Percentiles rank a stretch among this genome's conserved stretches.
Conservation (phyloP, 2,888 invertebrate species). For the Rhingia rostrata region DNA sequence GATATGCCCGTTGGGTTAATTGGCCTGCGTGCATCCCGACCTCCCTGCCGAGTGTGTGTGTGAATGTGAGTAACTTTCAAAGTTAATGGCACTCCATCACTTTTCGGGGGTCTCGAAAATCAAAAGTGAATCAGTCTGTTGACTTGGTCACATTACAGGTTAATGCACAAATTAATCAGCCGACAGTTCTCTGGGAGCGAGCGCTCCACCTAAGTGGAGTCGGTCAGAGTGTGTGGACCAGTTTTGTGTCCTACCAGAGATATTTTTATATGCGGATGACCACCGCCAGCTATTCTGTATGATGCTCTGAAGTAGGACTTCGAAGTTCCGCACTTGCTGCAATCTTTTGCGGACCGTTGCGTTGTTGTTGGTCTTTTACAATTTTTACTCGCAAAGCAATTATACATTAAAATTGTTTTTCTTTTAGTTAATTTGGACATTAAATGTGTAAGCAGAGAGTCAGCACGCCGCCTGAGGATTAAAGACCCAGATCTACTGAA, state of each 20-base stretch:
- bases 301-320: background rate
- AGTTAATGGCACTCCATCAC: constrained; percentile 74
- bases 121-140: constrained; percentile 75
- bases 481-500: constrained; percentile 59
- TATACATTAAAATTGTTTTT: constrained; percentile 71
- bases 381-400: constrained; percentile 61
- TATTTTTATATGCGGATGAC: constrained; percentile 9
- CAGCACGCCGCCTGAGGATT: constrained; percentile 51
- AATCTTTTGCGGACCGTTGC: constrained; percentile 4
- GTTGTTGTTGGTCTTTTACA: background rate
- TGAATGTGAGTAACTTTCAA: constrained; percentile 65
- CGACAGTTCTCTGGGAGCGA: constrained; percentile 47
- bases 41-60: constrained; percentile 16
- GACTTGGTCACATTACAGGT: constrained; percentile 74
- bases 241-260: constrained; percentile 58
- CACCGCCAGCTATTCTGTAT: constrained; percentile 45
- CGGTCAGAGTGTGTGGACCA: constrained; percentile 37
- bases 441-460: constrained; percentile 68
- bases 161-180: constrained; percentile 74
- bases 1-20: constrained; percentile 73
- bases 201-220: constrained; percentile 30
- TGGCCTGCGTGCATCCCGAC: constrained; percentile 44
- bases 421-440: constrained; percentile 73
- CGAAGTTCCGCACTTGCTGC: constrained; percentile 26
- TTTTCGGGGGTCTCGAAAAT: constrained; percentile 74